These are phyloP conservation scores for Centrocercus urophasianus DNA, from an alignment of 2,113 vertebrate genomes.

Conservation along the genomic window DNA sequence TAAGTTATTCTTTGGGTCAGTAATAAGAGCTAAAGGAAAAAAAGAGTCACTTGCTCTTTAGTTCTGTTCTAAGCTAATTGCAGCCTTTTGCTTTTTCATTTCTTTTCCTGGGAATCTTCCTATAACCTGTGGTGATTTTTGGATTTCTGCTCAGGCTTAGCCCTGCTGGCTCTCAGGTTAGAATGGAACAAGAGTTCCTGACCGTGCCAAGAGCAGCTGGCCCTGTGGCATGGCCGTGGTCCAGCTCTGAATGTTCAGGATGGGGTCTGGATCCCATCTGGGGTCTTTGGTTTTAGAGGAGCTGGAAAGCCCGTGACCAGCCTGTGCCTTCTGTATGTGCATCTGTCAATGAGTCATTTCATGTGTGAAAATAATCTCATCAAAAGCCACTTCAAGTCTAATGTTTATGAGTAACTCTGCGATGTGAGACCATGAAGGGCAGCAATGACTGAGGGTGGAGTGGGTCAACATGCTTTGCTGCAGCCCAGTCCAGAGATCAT, in stretches of 20 bases:
- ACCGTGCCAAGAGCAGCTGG: neutral
- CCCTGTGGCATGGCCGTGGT: neutral
- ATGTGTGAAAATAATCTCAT: neutral
- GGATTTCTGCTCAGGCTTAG: neutral
- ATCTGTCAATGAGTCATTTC: neutral
- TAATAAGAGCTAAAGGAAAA: neutral
- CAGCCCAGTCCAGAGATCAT: neutral
- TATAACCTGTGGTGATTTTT: neutral
- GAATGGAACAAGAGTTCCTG: neutral
- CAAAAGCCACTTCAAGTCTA: neutral
- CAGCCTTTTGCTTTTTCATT: neutral
- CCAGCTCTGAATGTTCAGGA: neutral
- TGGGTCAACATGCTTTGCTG: neutral
- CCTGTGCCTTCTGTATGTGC: neutral
- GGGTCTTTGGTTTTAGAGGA: neutral
- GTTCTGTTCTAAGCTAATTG: neutral
- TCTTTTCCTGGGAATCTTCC: neutral
- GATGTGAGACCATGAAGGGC: neutral
- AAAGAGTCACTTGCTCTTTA: neutral
- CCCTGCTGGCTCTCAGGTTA: neutral
- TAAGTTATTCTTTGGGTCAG: neutral
- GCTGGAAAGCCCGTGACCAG: neutral
- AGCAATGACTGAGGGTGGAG: neutral
- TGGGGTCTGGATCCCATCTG: neutral
- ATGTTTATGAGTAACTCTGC: neutral